Conservation (phyloP, 2,888 invertebrate genomes). For the Drosophila borborema region DNA sequence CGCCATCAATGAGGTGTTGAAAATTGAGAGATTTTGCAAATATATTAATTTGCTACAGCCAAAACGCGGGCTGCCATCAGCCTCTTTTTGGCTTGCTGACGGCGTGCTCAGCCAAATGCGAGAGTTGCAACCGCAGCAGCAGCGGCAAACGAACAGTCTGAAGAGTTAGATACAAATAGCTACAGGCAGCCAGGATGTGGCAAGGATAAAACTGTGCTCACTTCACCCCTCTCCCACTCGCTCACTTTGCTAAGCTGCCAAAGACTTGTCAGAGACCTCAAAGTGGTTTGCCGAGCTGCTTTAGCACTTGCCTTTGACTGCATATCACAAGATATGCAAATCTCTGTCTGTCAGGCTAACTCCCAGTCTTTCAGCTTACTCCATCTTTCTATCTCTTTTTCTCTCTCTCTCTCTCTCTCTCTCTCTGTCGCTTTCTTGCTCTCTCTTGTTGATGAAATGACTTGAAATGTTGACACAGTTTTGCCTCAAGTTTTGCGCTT, state of each 20-base stretch:
- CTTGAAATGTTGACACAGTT: slow-evolving; percentile 55
- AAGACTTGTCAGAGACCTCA: slow-evolving; percentile 39
- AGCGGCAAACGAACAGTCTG: slow-evolving; percentile 16
- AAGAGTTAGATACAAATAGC: slow-evolving; percentile 20
- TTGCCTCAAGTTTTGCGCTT: slow-evolving; percentile 54
- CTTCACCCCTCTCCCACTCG: background rate
- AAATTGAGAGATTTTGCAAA: slow-evolving; percentile 28
- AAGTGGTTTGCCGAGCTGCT: slow-evolving; percentile 49
- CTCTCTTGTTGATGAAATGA: slow-evolving; percentile 54
- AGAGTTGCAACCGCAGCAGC: slow-evolving; percentile 32
- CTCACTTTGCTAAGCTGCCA: slow-evolving; percentile 10
- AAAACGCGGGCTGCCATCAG: slow-evolving; percentile 5
- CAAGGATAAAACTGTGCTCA: slow-evolving; percentile 6
- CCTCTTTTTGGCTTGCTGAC: slow-evolving; percentile 22
- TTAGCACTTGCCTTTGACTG: slow-evolving; percentile 45
- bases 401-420: background rate
- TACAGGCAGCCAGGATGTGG: slow-evolving; percentile 21
- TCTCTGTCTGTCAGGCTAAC: slow-evolving; percentile 15
- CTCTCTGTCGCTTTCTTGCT: background rate
- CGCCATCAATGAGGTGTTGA: slow-evolving; percentile 21
- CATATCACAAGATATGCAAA: slow-evolving; percentile 68
- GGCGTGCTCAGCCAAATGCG: slow-evolving; percentile 15
- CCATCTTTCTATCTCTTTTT: background rate
- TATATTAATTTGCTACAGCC: slow-evolving; percentile 36
- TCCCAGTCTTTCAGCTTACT: background rate